Evolutionary conservation across 2,113 vertebrate genomes (phyloP).

Genomic region (Scytalopus superciliaris): DNA sequence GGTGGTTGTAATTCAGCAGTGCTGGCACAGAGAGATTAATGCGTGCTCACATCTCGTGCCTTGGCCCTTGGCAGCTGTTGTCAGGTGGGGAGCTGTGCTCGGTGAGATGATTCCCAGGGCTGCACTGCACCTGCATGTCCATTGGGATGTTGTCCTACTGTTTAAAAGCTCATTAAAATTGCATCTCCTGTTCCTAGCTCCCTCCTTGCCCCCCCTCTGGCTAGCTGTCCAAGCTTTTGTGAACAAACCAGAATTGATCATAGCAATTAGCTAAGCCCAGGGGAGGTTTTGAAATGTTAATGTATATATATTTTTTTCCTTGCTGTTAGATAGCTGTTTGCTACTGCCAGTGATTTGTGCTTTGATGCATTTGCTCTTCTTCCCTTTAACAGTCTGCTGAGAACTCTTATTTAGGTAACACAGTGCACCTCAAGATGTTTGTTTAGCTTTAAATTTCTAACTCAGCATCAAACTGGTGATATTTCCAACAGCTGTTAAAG

Average conservation of each 20-base stretch:
- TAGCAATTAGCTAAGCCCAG: constrained; percentile 40
- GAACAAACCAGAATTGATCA: constrained; percentile 57
- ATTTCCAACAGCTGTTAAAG: not conserved
- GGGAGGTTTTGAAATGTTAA: constrained; percentile 38
- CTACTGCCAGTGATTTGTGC: not conserved
- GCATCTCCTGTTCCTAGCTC: not conserved
- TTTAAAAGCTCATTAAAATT: constrained; percentile 52
- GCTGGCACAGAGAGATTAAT: not conserved
- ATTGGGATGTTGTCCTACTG: not conserved
- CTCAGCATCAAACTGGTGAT: not conserved
- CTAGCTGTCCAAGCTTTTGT: constrained; percentile 30
- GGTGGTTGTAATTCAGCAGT: not conserved
- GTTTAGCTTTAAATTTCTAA: not conserved
- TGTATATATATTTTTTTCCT: not conserved
- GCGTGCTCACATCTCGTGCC: not conserved
- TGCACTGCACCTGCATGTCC: not conserved
- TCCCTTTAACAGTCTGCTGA: not conserved
- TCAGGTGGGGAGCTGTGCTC: not conserved
- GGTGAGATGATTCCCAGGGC: not conserved
- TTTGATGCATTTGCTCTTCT: not conserved
- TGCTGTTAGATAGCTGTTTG: not conserved
- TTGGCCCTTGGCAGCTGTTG: not conserved
- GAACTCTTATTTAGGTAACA: not conserved
- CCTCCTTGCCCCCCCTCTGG: not conserved
- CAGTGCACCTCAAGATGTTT: not conserved